phyloP scores from a whole-genome alignment of 1,140 invertebrate species.

The Trissolcus basalis region DNA sequence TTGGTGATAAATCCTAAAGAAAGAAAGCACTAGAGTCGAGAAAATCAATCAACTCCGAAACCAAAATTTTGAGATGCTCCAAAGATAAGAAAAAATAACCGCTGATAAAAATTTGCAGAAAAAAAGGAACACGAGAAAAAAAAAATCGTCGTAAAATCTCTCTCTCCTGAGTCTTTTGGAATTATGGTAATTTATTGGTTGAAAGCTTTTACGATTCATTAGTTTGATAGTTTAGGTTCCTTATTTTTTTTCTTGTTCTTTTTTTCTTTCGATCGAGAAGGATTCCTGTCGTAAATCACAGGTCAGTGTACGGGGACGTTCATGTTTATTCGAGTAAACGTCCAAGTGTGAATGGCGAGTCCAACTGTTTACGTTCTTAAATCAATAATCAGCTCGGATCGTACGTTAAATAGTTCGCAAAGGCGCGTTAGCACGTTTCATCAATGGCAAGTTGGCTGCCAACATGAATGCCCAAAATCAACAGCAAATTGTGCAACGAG shows the following conservation, averaged over 20 bases:
- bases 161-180: slow-evolving; percentile 5
- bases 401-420: slow-evolving; percentile 14
- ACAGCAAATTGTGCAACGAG: not conserved
- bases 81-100: too few species aligned
- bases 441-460: slow-evolving; percentile 10
- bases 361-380: slow-evolving; percentile 40
- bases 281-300: slow-evolving; percentile 29
- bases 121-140: too few species aligned
- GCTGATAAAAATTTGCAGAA: too few species aligned
- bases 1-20: not conserved
- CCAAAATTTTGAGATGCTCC: too few species aligned
- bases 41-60: not conserved
- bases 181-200: slow-evolving; percentile 28
- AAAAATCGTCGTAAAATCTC: not conserved
- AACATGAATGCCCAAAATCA: too few species aligned
- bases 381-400: slow-evolving; percentile 30
- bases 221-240: not conserved
- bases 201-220: slow-evolving; percentile 30
- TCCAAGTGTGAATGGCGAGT: slow-evolving; percentile 27
- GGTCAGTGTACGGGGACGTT: slow-evolving; percentile 25
- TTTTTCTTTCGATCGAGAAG: slow-evolving; percentile 6
- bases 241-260: not conserved
- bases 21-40: not conserved
- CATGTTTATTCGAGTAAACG: slow-evolving; percentile 17
- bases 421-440: slow-evolving; percentile 14